phyloP scores from a whole-genome alignment of 2,888 invertebrate genomes.

The Chrysina gloriosa region DNA sequence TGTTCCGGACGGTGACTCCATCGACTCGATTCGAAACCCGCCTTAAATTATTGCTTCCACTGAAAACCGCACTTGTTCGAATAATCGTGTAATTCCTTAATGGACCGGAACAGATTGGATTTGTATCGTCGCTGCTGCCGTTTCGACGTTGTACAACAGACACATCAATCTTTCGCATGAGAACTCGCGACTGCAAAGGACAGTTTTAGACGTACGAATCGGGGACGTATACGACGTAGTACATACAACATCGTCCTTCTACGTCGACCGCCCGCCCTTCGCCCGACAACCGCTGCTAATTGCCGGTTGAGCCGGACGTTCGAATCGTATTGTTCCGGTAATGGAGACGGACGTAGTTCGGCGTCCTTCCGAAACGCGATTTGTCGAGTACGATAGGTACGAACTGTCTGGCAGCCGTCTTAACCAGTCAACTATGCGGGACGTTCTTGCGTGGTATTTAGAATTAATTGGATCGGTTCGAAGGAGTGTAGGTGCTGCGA shows the following conservation, averaged over 20 bases:
- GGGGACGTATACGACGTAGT: too few species aligned
- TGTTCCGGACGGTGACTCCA: too few species aligned
- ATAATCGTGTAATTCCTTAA: not conserved
- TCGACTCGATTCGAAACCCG: too few species aligned
- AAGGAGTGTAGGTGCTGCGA: too few species aligned
- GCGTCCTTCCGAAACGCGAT: slow-evolving; percentile 28
- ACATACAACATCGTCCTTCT: too few species aligned
- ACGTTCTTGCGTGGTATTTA: not conserved
- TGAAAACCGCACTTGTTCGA: not conserved
- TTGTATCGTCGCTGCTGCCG: not conserved
- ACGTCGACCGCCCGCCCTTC: slow-evolving; percentile 12
- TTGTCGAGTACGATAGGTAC: slow-evolving; percentile 32
- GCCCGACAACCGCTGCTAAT: slow-evolving; percentile 40
- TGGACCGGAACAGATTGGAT: slow-evolving; percentile 24
- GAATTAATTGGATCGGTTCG: slow-evolving; percentile 13
- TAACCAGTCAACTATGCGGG: not conserved
- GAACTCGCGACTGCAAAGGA: slow-evolving; percentile 46
- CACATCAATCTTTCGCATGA: slow-evolving; percentile 46
- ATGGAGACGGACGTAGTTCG: slow-evolving; percentile 44
- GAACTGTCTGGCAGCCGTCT: slow-evolving; percentile 16
- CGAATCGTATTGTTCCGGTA: slow-evolving; percentile 47
- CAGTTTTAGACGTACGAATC: slow-evolving; percentile 44
- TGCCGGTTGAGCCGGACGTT: slow-evolving; percentile 46
- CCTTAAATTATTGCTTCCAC: not conserved
- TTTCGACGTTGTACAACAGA: not conserved